Evolutionary conservation across 2,113 vertebrate genomes (phyloP), one percentile per base, ranked within the genome.

Genomic region (Ptilorrhoa leucosticta): DNA sequence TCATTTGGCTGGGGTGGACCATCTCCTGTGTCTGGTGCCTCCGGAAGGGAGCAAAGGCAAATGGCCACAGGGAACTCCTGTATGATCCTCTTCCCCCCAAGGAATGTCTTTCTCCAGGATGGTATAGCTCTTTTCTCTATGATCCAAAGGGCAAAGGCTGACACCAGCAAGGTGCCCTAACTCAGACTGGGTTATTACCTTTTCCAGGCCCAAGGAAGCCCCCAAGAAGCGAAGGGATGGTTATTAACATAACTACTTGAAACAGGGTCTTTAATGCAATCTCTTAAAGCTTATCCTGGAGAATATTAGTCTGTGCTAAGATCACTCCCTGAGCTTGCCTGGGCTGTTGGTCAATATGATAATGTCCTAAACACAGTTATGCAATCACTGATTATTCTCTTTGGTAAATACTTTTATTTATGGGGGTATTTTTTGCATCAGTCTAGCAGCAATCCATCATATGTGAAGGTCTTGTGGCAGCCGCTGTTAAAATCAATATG

Each of bases 401-500:
- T 83, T 89, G 37, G 65, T 75, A 92, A 92, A 89, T 72, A 93
- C 53, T 93, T 94, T 78, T 88, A 64, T 87, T 90, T 78, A 64
- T 72, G 51, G 9, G 7, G 31, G 31, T 81, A 30, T 81, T 93
- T 95, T 96, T 93, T 95, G 48, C 48, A 33, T 75, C 56, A 60
- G 27, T 65, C 85, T 77, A 86, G 54, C 7, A 9, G 68, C 53
- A 63, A 94, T 95, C 83, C 64, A 83, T 97, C 93, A 96, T 75
- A 81, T 3, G 28, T 88, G 93, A 93, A 77, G 64, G 88, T 63
- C 93, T 95, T 1, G 0, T 95, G 94, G 83, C 76, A 94, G 90
- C 68, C 92, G 85, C 90, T 87, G 94, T 84, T 95, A 85, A 93
- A 95, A 96, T 95, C 94, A 93, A 94, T 94, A 93, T 31, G 68